Percentiles rank a stretch among this genome's conserved stretches.
Conservation (phyloP, 2,797 vertebrate species). For the Acrossocheilus fasciatus region DNA sequence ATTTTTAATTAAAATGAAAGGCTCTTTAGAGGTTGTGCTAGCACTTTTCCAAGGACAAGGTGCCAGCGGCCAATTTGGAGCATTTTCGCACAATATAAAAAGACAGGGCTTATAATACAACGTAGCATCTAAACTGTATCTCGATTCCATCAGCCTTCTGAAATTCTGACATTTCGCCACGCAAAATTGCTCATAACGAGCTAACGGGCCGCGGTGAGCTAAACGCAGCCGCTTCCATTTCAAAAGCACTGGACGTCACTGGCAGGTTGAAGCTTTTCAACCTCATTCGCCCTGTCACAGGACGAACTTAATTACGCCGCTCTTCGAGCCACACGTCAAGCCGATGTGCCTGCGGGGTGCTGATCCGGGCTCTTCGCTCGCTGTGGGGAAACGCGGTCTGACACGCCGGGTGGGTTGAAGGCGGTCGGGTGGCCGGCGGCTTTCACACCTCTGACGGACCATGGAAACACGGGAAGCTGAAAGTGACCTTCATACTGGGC, state of each 20-base stretch:
- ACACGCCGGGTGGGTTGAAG: conserved; percentile 66
- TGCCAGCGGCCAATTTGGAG: background rate
- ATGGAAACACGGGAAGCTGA: background rate
- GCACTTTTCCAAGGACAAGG: background rate
- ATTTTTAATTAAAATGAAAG: background rate
- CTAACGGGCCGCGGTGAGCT: background rate
- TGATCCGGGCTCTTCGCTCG: conserved; percentile 58
- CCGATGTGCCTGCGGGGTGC: conserved; percentile 59
- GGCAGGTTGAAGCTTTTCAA: conserved; percentile 30
- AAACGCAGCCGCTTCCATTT: conserved; percentile 1
- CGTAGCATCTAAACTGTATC: background rate
- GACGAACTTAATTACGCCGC: conserved; percentile 38
- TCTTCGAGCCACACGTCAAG: conserved; percentile 56
- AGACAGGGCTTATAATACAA: background rate
- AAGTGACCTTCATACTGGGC: conserved; percentile 63
- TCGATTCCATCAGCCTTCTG: background rate
- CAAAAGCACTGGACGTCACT: conserved; percentile 3
- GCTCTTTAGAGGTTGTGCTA: background rate
- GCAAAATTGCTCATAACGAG: conserved; percentile 30
- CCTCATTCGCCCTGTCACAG: conserved; percentile 48
- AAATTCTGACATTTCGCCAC: background rate
- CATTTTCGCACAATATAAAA: background rate
- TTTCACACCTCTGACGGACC: conserved; percentile 68
- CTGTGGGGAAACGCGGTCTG: conserved; percentile 63
- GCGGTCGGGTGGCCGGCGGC: conserved; percentile 63